Conservation (phyloP, 2,888 invertebrate species). For the Athalia cordata region DNA sequence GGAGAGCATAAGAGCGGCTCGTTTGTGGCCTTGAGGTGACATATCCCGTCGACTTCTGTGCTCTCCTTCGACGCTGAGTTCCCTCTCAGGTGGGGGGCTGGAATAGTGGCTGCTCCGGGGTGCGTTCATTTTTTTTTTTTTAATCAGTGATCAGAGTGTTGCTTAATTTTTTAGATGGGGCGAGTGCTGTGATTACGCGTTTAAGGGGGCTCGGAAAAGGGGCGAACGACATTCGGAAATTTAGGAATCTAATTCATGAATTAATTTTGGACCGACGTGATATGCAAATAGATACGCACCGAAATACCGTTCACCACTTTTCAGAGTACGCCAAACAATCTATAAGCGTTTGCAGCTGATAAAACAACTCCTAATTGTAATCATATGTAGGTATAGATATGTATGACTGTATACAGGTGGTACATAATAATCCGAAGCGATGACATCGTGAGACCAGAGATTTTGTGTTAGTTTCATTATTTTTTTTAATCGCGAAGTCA, state of each 20-base stretch:
- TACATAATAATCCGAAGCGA: conserved; percentile 27
- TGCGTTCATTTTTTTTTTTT: conserved; percentile 52
- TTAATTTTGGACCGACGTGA: too few relatives aligned
- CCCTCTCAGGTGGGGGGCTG: conserved; percentile 74
- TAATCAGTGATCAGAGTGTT: conserved; percentile 62
- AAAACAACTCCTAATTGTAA: background rate
- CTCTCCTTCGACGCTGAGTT: conserved; percentile 77
- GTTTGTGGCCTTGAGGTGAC: conserved; percentile 85
- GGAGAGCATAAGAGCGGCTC: conserved; percentile 81
- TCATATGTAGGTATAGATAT: background rate
- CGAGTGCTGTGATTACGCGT: conserved; percentile 58
- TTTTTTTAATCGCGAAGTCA: background rate
- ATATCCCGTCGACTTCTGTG: conserved; percentile 89
- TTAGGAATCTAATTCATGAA: background rate
- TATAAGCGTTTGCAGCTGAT: conserved; percentile 31
- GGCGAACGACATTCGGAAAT: background rate
- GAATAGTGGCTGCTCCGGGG: conserved; percentile 70
- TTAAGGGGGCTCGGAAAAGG: conserved; percentile 6
- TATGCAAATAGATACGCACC: too few relatives aligned
- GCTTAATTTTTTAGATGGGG: conserved; percentile 58
- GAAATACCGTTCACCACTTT: background rate
- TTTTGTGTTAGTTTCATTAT: background rate
- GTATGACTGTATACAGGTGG: too few relatives aligned
- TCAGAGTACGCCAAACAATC: conserved; percentile 6
- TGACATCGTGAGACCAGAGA: conserved; percentile 28